These are phyloP conservation scores for Adelognathus sp. DNA, from an alignment of 2,888 invertebrate genomes.

Conservation along the genomic window DNA sequence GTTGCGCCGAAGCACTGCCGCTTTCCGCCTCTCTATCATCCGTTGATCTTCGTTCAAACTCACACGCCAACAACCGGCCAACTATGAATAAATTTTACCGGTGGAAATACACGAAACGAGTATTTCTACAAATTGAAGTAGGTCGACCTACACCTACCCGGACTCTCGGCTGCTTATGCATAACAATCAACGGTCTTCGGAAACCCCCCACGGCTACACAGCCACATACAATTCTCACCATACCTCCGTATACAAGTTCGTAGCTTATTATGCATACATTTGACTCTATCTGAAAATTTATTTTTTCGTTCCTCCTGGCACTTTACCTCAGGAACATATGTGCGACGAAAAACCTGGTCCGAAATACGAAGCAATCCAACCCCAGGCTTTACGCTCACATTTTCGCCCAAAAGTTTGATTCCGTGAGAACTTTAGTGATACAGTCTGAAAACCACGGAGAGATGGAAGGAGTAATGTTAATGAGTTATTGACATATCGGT, in stretches of 20 bases:
- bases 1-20: background rate
- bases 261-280: background rate
- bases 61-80: conserved; percentile 44
- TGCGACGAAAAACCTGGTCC: too few species aligned
- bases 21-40: conserved; percentile 1
- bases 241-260: background rate
- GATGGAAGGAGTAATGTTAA: too few species aligned
- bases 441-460: too few species aligned
- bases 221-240: background rate
- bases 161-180: conserved; percentile 13
- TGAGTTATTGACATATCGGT: too few species aligned
- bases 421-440: too few species aligned
- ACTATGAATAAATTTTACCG: conserved; percentile 57
- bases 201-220: background rate
- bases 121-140: conserved; percentile 58
- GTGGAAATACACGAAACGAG: conserved; percentile 48
- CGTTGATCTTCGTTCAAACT: conserved; percentile 34
- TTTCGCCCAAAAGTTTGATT: too few species aligned
- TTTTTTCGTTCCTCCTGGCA: background rate
- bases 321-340: background rate
- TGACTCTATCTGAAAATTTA: background rate
- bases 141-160: conserved; percentile 41
- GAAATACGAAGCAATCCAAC: background rate
- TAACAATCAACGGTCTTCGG: conserved; percentile 24
- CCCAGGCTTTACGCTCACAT: too few species aligned